Evolutionary conservation across 2,113 vertebrate genomes (phyloP).

Genomic region (Lutjanus erythropterus): DNA sequence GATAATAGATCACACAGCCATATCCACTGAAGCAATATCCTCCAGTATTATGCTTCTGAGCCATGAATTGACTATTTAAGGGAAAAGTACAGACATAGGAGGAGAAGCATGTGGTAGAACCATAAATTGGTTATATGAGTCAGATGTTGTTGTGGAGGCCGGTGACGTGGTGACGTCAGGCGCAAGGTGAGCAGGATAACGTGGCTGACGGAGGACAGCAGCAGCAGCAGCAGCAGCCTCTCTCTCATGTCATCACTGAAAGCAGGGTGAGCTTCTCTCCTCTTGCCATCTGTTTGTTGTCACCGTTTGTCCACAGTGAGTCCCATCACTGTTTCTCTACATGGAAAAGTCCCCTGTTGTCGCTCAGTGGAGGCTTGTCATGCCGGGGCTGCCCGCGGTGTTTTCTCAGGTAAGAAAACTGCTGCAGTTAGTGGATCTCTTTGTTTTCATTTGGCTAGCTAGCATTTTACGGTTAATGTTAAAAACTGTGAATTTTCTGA

Average conservation of each 20-base stretch:
- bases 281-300: slow-evolving; percentile 59
- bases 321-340: background rate
- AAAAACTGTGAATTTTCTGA: background rate
- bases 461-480: background rate
- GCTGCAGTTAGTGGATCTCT: background rate
- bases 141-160: slow-evolving; percentile 7
- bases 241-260: slow-evolving; percentile 10
- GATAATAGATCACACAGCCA: background rate
- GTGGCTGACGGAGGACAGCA: slow-evolving; percentile 46
- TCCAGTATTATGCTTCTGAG: background rate
- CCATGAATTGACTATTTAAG: background rate
- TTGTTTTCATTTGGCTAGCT: slow-evolving; percentile 28
- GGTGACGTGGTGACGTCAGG: slow-evolving; percentile 76
- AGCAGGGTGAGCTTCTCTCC: background rate
- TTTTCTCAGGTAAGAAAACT: slow-evolving; percentile 62
- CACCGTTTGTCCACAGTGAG: background rate
- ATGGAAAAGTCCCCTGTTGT: slow-evolving; percentile 37
- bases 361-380: slow-evolving; percentile 24
- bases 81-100: background rate
- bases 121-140: background rate
- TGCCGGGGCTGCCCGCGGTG: slow-evolving; percentile 35
- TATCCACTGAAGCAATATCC: background rate
- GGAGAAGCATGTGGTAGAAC: background rate
- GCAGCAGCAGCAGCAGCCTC: no score
- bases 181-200: slow-evolving; percentile 60